Evolutionary conservation across 2,113 vertebrate genomes (phyloP).

Genomic region (Scolopax mira): DNA sequence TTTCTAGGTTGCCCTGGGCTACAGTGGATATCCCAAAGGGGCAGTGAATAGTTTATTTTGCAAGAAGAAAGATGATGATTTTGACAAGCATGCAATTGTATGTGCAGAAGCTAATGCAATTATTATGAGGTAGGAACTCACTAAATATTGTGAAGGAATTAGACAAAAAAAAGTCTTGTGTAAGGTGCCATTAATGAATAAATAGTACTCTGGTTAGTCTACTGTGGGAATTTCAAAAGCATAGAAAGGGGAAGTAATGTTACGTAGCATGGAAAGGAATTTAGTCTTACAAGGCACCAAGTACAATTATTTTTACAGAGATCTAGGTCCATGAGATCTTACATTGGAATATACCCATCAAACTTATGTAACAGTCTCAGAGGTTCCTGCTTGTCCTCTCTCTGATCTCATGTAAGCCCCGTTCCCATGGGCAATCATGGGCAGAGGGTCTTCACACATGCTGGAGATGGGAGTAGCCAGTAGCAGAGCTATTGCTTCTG

Average conservation of each 20-base stretch:
- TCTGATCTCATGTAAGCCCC: background rate
- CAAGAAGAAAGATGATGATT: background rate
- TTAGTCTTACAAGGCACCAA: background rate
- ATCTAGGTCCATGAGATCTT: background rate
- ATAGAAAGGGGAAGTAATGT: background rate
- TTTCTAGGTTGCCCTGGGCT: background rate
- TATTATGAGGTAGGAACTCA: background rate
- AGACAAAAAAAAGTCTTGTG: background rate
- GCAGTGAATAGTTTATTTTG: background rate
- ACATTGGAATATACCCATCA: background rate
- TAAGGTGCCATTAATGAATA: background rate
- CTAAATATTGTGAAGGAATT: background rate
- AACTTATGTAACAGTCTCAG: background rate
- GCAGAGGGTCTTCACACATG: background rate
- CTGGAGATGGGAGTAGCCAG: background rate
- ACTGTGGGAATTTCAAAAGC: background rate
- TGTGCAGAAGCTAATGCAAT: constrained; percentile 25
- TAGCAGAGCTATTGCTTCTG: background rate
- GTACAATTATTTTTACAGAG: background rate
- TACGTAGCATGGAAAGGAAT: background rate
- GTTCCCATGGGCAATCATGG: background rate
- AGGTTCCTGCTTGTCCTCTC: background rate
- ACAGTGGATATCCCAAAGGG: constrained; percentile 21
- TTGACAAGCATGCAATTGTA: background rate
- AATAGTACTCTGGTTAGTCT: background rate